These are phyloP conservation scores for Osmoderma eremita DNA, from an alignment of 2,888 invertebrate species.

Conservation along the genomic window DNA sequence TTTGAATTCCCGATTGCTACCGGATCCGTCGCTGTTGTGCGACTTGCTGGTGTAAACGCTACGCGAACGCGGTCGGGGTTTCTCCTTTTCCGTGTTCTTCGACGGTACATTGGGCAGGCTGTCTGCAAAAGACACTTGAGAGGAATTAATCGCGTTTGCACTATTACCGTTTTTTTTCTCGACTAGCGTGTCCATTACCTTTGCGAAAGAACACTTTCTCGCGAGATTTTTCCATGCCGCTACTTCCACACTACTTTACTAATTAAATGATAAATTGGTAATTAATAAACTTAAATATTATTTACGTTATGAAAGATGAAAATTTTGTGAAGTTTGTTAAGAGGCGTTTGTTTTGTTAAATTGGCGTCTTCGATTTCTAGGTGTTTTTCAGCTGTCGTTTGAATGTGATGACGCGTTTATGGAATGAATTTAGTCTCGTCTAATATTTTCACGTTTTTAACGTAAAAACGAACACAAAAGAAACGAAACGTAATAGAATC, in stretches of 20 bases:
- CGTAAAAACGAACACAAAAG: no score
- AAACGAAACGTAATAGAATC: no score
- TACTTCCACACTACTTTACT: conserved; percentile 6
- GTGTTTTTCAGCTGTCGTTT: no score
- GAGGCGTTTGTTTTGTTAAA: not conserved
- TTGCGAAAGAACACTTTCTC: conserved; percentile 61
- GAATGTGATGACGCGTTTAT: not conserved
- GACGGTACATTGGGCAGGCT: conserved; percentile 57
- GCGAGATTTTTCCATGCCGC: conserved; percentile 51
- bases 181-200: conserved; percentile 53
- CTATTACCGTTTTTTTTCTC: conserved; percentile 1
- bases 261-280: no score
- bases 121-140: conserved; percentile 56
- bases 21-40: conserved; percentile 71
- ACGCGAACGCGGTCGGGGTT: conserved; percentile 71
- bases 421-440: no score
- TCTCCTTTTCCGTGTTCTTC: conserved; percentile 54
- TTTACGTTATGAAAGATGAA: not conserved
- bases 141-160: conserved; percentile 27
- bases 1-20: conserved; percentile 68
- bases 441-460: no score
- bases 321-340: conserved; percentile 6
- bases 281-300: no score
- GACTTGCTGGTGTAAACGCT: conserved; percentile 74
- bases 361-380: not conserved